These are phyloP conservation scores for Hypsopygia costalis DNA, from an alignment of 2,888 invertebrate genomes.

Conservation along the genomic window DNA sequence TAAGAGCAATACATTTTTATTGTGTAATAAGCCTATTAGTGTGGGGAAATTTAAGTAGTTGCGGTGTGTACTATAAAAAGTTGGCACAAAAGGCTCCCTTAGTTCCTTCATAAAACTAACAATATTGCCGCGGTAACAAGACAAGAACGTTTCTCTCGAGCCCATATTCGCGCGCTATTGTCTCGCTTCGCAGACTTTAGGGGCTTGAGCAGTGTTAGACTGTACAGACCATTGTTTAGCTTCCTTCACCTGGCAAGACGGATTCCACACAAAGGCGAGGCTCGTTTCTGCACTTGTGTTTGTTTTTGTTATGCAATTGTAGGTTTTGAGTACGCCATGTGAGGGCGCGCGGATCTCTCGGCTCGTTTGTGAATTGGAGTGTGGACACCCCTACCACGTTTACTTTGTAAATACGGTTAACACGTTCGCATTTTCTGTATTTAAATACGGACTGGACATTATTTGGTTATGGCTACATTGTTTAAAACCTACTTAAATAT, in stretches of 20 bases:
- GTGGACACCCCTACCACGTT: constrained; percentile 18
- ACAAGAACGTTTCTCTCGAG: constrained; percentile 66
- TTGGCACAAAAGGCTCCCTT: constrained; percentile 60
- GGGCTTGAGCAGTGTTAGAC: constrained; percentile 64
- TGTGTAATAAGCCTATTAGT: constrained; percentile 17
- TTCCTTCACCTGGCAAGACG: constrained; percentile 74
- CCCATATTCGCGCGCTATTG: constrained; percentile 71
- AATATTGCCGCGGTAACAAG: constrained; percentile 76
- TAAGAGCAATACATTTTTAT: constrained; percentile 10
- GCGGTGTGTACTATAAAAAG: constrained; percentile 32
- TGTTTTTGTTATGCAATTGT: constrained; percentile 77
- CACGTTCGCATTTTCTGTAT: too few relatives aligned
- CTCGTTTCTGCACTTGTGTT: constrained; percentile 69
- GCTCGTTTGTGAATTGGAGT: constrained; percentile 66
- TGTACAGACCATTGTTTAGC: constrained; percentile 70
- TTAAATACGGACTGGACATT: too few relatives aligned
- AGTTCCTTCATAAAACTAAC: constrained; percentile 74
- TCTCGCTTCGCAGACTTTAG: constrained; percentile 70
- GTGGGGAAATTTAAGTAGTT: constrained; percentile 16
- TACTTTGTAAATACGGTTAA: background rate
- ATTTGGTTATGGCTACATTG: too few relatives aligned
- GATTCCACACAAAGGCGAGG: constrained; percentile 66
- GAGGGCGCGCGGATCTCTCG: constrained; percentile 40
- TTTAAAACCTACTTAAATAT: too few relatives aligned
- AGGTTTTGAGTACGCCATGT: constrained; percentile 62